These are phyloP conservation scores for Batillaria attramentaria DNA, from an alignment of 1,140 invertebrate genomes.

Conservation along the genomic window DNA sequence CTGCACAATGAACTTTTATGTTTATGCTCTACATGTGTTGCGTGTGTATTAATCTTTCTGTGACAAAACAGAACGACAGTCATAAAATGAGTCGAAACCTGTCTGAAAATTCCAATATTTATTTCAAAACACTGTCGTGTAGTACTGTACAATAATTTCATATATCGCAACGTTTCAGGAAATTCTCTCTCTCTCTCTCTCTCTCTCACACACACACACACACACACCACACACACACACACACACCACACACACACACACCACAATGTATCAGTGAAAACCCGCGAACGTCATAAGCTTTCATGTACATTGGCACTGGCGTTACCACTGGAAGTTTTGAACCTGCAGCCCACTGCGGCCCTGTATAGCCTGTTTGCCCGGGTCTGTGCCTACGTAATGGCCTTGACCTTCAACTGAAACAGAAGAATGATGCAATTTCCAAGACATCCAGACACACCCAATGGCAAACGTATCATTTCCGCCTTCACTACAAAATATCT, in stretches of 20 bases:
- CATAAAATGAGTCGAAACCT: too few relatives aligned
- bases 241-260: neutral
- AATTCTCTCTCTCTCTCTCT: neutral
- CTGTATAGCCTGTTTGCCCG: conserved; percentile 47
- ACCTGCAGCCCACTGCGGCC: conserved; percentile 38
- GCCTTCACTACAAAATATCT: too few relatives aligned
- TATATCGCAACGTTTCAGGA: neutral
- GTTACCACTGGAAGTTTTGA: conserved; percentile 10
- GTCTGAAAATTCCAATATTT: neutral
- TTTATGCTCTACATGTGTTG: neutral
- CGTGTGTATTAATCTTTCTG: neutral
- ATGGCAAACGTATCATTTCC: too few relatives aligned
- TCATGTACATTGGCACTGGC: neutral
- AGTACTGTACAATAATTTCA: neutral
- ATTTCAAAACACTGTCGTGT: neutral
- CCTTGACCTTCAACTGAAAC: conserved; percentile 42
- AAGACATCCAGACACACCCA: too few relatives aligned
- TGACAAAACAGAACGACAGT: neutral
- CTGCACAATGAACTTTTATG: too few relatives aligned
- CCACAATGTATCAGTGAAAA: neutral
- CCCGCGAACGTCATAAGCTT: neutral
- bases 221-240: neutral
- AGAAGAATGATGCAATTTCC: too few relatives aligned
- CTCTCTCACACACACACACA: neutral
- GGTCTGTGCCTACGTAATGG: conserved; percentile 50